Base-by-base conservation (phyloP, 2,888 invertebrate genomes). In the Drosophila pseudotalamancana region DNA sequence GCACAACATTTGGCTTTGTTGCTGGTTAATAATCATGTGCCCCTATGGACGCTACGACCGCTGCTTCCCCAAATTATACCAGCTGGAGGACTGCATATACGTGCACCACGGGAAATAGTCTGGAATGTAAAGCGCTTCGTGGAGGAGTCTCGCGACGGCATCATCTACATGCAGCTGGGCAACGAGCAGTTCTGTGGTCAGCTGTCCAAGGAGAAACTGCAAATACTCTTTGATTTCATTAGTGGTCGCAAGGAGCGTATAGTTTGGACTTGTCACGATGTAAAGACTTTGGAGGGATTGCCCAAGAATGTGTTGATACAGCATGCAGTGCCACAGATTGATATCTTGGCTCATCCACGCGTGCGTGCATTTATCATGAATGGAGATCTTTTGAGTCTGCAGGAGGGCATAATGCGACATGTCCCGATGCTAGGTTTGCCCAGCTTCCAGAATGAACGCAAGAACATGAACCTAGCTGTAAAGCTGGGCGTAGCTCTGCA, bases 71-170 rank as follows among this genome's bases (percentile, higher is more conserved):
- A 92, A 11, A 88, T 93, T 8, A 87, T 93, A 4, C 92, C 93
- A 34, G 92, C 93, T 1, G 94, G 93, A 0, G 94, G 94, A 6
- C 76, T 93, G 9, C 94, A 94, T 59, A 91, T 94, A 23, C 90
- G 90, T 6, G 89, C 87, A 8, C 86, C 90, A 0, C 90, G 91
- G 45, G 85, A 87, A 11, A 68, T 91, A 39, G 88, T 90, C 14
- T 89, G 91, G 90, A 90, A 91, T 42, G 72, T 93, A 1, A 88
- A 91, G 43, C 88, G 90, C 8, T 92, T 91, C 50, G 66, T 92
- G n/a, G 92, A 92, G 46, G 91, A 90, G 45, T 88, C 92, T 2
- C 82, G 90, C 0, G 59, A 89, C 1, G 93, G 93, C 1, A 91
- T 89, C 3, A 89, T 93, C 34, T 92, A 92, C 68, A 91, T 93